A percentile compares a stretch with the other conserved stretches of the same genome.
phyloP scores from a whole-genome alignment of 1,140 invertebrate species.

The Drosophila obscura region DNA sequence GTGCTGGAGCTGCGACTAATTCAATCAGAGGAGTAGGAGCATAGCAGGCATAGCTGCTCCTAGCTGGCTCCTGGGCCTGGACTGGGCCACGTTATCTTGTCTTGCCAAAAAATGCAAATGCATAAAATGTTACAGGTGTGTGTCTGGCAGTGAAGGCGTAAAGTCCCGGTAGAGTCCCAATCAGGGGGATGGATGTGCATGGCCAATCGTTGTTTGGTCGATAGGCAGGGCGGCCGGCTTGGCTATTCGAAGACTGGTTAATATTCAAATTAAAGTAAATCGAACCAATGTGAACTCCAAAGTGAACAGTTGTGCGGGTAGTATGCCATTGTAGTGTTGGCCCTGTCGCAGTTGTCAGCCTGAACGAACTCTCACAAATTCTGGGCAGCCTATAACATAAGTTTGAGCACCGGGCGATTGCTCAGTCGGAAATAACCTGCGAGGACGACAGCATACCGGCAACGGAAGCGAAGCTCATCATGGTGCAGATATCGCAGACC shows the following conservation, averaged over 20 bases:
- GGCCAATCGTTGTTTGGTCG: conserved; percentile 78
- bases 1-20: conserved; percentile 41
- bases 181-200: conserved; percentile 36
- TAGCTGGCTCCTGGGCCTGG: conserved; percentile 18
- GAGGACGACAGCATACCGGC: conserved; percentile 25
- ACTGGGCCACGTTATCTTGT: conserved; percentile 50
- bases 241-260: conserved; percentile 58
- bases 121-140: conserved; percentile 56
- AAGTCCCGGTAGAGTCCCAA: conserved; percentile 35
- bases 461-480: conserved; percentile 47
- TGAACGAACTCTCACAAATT: conserved; percentile 9
- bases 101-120: conserved; percentile 56
- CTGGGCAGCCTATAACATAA: conserved; percentile 27
- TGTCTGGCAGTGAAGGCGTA: conserved; percentile 16
- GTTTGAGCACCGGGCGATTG: conserved; percentile 13
- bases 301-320: conserved; percentile 50
- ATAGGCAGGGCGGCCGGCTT: conserved; percentile 55
- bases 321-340: conserved; percentile 16
- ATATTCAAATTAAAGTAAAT: conserved; percentile 73
- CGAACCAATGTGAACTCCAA: conserved; percentile 57
- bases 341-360: conserved; percentile 36
- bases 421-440: conserved; percentile 25
- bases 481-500: conserved; percentile 80
- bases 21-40: conserved; percentile 44
- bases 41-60: neutral